Evolutionary conservation across 2,797 vertebrate species (phyloP).

Genomic region (Scolopax rusticola): DNA sequence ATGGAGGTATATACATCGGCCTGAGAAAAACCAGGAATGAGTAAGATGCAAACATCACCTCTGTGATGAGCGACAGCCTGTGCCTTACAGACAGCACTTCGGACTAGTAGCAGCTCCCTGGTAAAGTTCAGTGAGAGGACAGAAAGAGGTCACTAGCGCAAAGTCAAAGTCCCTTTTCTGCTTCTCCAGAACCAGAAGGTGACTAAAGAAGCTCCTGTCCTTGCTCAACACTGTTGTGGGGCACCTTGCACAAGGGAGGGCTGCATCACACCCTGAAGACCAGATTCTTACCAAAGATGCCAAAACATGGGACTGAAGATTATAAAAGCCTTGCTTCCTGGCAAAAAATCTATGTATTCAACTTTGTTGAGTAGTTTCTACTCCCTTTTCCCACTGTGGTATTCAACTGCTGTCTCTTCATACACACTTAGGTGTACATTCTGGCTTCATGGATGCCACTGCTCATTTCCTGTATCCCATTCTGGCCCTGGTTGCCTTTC

Average conservation of each 20-base stretch:
- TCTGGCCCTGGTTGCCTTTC: not conserved
- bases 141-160: not conserved
- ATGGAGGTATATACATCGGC: not conserved
- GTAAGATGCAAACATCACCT: not conserved
- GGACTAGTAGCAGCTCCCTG: not conserved
- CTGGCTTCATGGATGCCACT: not conserved
- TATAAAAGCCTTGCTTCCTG: not conserved
- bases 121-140: not conserved
- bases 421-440: not conserved
- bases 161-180: not conserved
- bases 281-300: not conserved
- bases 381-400: not conserved
- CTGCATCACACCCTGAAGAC: not conserved
- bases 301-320: not conserved
- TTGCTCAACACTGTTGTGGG: fast-evolving
- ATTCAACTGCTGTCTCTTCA: not conserved
- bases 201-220: not conserved
- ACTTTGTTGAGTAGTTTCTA: not conserved
- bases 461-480: not conserved
- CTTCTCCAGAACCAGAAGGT: not conserved
- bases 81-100: not conserved
- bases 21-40: not conserved
- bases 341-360: not conserved
- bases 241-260: not conserved
- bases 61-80: not conserved